Evolutionary conservation across 2,797 vertebrate genomes (phyloP), one percentile per base, ranked within the genome.

Genomic region (Acomys russatus): DNA sequence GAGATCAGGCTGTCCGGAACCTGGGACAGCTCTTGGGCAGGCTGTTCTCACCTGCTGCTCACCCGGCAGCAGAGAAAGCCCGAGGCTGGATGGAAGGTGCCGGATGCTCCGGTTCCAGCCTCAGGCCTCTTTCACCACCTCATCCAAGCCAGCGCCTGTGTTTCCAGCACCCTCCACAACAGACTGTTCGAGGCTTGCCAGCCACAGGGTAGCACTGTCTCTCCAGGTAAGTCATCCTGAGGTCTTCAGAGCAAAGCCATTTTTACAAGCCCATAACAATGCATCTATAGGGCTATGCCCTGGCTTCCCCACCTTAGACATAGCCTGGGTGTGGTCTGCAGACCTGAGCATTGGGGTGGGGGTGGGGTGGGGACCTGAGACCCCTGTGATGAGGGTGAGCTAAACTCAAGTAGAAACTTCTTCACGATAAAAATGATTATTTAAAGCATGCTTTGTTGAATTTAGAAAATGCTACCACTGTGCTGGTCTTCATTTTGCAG

Each of bases 61-160:
- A 5, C 18, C 3, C 0, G 54, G 44, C 66, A n/a, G 28, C 61
- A 20, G 76, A 49, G 33, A 15, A n/a, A 51, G 8, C 22, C 0
- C 1, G 23, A 8, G 0, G 1, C 0, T 0, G 0, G 2, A 35
- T 1, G 3, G 0, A 0, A 33, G 44, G 64, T 12, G 33, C 17
- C 11, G 1, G 6, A 51, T 3, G 73, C 49, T 25, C 1, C 1
- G 20, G 3, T 66, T 30, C 25, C 35, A 44, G 86, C 49, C 64
- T 15, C 5, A 0, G n/a, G 82, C 85, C 7, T 0, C 51, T 35
- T 44, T 38, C 4, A 2, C 8, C 66, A 20, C 3, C 28, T 8
- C 0, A 0, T 4, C 1, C 15, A 0, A n/a, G 6, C 22, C 9
- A 35, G 23, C 28, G 0, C 1, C 1, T 80, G 0, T 0, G 20